Evolutionary conservation across 1,140 invertebrate genomes (phyloP).

Genomic region (Agrypnia vestita): DNA sequence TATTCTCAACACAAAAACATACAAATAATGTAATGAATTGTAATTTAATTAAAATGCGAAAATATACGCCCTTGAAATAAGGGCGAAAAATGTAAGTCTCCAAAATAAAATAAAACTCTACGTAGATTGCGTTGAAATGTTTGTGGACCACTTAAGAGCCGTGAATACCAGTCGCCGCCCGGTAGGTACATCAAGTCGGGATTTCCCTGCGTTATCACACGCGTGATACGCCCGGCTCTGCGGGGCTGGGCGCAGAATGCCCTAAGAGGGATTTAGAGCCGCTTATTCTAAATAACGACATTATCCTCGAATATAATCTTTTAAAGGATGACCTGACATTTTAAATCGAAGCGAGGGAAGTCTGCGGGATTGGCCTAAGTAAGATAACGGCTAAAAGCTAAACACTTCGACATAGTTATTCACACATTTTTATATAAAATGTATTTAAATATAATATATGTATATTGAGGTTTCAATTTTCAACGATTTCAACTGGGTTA

Average conservation of each 20-base stretch:
- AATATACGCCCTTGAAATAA: too few relatives aligned
- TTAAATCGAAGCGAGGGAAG: slow-evolving; percentile 13
- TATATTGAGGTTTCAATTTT: too few relatives aligned
- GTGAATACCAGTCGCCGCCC: background rate
- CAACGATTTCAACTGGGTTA: too few relatives aligned
- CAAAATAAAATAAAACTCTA: too few relatives aligned
- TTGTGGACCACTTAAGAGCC: slow-evolving; percentile 1
- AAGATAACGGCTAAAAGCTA: background rate
- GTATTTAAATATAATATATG: too few relatives aligned
- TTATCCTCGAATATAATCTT: slow-evolving; percentile 45
- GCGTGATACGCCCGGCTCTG: background rate
- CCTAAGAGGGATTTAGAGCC: slow-evolving; percentile 32
- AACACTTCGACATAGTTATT: background rate
- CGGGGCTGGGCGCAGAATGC: slow-evolving; percentile 20
- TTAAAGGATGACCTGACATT: slow-evolving; percentile 42
- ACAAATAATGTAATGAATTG: too few relatives aligned
- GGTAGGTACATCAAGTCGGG: background rate
- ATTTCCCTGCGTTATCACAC: slow-evolving; percentile 35
- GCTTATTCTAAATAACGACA: slow-evolving; percentile 46
- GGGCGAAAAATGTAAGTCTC: too few relatives aligned
- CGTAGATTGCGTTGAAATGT: background rate
- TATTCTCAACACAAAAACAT: too few relatives aligned
- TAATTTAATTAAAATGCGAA: too few relatives aligned
- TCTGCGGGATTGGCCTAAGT: slow-evolving; percentile 6
- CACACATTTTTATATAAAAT: too few relatives aligned